phyloP scores from a whole-genome alignment of 1,140 invertebrate genomes.

The Nomia melanderi region DNA sequence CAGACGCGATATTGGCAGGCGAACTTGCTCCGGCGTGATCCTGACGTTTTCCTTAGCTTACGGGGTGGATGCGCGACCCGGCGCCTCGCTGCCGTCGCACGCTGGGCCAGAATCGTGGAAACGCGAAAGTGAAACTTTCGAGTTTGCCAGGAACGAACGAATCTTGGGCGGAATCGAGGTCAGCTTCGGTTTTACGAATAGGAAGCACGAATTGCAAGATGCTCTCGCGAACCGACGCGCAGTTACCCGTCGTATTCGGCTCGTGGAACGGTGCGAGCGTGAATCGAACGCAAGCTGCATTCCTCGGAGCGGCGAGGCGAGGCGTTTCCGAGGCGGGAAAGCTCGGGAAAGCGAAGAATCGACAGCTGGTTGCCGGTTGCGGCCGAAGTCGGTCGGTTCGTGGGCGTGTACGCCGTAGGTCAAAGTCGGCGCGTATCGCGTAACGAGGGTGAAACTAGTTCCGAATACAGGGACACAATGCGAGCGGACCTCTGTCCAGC shows the following conservation, averaged over 20 bases:
- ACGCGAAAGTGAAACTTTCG: no score
- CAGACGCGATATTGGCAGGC: constrained; percentile 76
- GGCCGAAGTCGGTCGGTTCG: background rate
- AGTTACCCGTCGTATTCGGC: no score
- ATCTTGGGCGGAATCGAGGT: no score
- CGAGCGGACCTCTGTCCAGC: constrained; percentile 27
- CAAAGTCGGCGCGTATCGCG: constrained; percentile 49
- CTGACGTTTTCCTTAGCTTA: constrained; percentile 70
- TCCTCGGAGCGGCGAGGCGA: no score
- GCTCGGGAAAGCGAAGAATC: background rate
- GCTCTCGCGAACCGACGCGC: no score
- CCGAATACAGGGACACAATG: constrained; percentile 66
- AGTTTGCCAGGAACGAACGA: no score
- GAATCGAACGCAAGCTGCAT: no score
- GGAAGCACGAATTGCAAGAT: no score
- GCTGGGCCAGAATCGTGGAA: no score
- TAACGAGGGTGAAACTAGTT: constrained; percentile 66
- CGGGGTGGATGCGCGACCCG: no score
- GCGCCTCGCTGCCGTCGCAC: no score
- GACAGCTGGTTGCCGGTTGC: constrained; percentile 9
- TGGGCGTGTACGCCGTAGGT: constrained; percentile 31
- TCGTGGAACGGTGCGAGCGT: no score
- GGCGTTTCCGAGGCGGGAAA: background rate
- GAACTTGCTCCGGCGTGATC: constrained; percentile 59
- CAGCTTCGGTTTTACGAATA: background rate